Percentiles rank a stretch among this genome's conserved stretches.
phyloP scores from a whole-genome alignment of 2,113 vertebrate genomes.

The Cryptotis parvus region DNA sequence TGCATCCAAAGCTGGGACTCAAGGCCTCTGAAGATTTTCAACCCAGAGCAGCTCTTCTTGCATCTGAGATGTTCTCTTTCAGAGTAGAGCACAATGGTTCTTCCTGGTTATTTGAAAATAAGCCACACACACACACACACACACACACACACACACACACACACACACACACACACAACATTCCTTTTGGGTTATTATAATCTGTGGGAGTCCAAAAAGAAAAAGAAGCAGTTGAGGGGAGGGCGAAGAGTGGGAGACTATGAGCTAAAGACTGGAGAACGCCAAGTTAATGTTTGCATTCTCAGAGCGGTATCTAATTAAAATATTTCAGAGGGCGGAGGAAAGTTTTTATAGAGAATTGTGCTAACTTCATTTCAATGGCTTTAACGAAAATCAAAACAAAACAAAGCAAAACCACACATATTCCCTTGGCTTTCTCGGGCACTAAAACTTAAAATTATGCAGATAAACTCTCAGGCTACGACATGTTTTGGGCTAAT shows the following conservation, averaged over 20 bases:
- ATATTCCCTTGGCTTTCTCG: constrained; percentile 47
- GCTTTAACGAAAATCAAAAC: constrained; percentile 36
- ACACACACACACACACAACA: not conserved
- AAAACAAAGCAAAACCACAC: not conserved
- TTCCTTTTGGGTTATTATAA: not conserved
- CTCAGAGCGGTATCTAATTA: constrained; percentile 24
- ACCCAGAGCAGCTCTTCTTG: not conserved
- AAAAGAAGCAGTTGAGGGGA: not conserved
- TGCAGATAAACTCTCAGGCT: constrained; percentile 65
- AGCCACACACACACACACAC: not conserved
- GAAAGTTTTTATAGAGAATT: constrained; percentile 50
- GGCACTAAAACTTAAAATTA: constrained; percentile 64
- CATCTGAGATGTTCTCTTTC: constrained; percentile 2
- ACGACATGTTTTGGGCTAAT: constrained; percentile 75
- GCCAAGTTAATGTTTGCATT: constrained; percentile 14
- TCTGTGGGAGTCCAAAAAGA: not conserved
- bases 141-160: too few relatives aligned
- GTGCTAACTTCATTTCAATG: constrained; percentile 57
- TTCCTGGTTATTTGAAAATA: constrained; percentile 1
- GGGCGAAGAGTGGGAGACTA: not conserved
- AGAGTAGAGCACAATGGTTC: not conserved
- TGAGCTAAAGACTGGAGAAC: constrained; percentile 47
- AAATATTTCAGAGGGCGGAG: constrained; percentile 15
- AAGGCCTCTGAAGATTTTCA: not conserved
- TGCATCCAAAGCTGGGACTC: not conserved